Evolutionary conservation across 2,797 vertebrate genomes (phyloP), one percentile per base, ranked within the genome.

Genomic region (Macrochelys suwanniensis): DNA sequence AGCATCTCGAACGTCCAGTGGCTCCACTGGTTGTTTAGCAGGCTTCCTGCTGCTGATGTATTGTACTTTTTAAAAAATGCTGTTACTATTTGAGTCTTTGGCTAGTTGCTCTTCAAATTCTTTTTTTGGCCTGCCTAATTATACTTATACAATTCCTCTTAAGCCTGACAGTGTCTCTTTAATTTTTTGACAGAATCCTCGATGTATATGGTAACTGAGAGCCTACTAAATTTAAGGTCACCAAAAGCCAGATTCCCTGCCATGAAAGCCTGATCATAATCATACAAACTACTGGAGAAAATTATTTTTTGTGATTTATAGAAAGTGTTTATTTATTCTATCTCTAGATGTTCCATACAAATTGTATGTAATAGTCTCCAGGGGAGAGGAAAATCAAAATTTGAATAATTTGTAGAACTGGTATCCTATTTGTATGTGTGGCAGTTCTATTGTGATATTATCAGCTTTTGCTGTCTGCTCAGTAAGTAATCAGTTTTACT

Each of bases 361-460:
- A 90, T 76, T 89, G 85, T 90, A 92, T 87, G 89, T 94, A 94
- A 94, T 90, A 82, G 83, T 81, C 82, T 90, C 91, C 86, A 86
- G 56, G 68, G 78, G 85, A 95, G 85, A 95, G 23, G 83, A 95
- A 91, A 89, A 92, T 94, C 89, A 90, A 92, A 53, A 92, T 91
- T 76, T 91, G 87, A 95, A 92, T 96, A 97, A 95, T 88, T 82
- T 87, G 61, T 74, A 92, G 93, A 96, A 88, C 51, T 81, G 50
- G 49, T 21, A 53, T 80, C 77, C 56, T 71, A 42, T 57, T 50
- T 85, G 25, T 80, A 25, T 31, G 47, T 25, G 7, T 95, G 53
- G 88, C 95, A 96, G 95, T 90, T 92, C 61, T 93, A 77, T 94
- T 97, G 84, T 93, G 90, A 71, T 93, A 92, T 11, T 42, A 93